Conservation (phyloP, 2,113 vertebrate genomes). For the Corydoras maculifer region DNA sequence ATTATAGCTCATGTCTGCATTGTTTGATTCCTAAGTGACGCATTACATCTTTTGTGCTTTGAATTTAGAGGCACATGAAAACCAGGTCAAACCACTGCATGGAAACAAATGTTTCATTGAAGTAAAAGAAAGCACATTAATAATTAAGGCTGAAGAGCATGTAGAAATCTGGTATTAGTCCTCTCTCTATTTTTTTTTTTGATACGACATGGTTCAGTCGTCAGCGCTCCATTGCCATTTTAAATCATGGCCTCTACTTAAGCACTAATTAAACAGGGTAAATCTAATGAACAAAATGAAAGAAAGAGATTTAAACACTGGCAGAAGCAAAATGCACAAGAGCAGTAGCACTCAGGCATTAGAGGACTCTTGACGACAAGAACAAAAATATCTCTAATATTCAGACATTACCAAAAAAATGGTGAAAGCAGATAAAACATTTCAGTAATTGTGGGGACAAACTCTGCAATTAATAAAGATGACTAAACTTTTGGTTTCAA, state of each 20-base stretch:
- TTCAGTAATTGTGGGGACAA: not conserved
- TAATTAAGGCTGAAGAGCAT: constrained; percentile 1
- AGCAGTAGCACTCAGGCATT: constrained; percentile 1
- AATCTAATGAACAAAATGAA: constrained; percentile 27
- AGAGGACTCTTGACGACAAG: not conserved
- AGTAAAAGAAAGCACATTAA: not conserved
- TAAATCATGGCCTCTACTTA: constrained; percentile 17
- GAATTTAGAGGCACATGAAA: not conserved
- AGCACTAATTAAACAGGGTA: constrained; percentile 38
- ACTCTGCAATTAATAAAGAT: no score
- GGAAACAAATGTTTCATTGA: constrained; percentile 13
- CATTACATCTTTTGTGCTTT: not conserved
- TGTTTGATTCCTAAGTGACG: not conserved
- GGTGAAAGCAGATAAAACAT: not conserved
- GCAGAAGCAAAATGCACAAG: not conserved
- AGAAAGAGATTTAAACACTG: constrained; percentile 29
- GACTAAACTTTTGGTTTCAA: no score
- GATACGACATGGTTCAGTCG: constrained; percentile 8
- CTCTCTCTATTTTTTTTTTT: constrained; percentile 4
- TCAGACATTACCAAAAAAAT: not conserved
- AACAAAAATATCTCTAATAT: not conserved
- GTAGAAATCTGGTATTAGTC: constrained; percentile 4
- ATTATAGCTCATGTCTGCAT: not conserved
- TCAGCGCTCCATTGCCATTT: constrained; percentile 16
- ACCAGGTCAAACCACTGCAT: not conserved